phyloP scores from a whole-genome alignment of 2,888 invertebrate genomes.

The Horisme vitalbata region DNA sequence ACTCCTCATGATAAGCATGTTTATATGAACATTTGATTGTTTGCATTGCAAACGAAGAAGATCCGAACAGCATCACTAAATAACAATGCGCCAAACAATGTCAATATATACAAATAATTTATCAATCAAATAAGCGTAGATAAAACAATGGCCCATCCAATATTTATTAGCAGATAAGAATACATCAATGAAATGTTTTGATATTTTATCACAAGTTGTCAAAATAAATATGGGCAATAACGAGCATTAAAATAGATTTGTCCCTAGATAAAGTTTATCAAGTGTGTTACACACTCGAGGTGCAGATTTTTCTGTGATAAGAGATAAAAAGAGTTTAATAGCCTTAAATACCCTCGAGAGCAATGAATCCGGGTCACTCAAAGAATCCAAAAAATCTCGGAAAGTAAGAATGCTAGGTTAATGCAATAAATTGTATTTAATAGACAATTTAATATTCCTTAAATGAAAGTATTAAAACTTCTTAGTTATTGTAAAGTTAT shows the following conservation, averaged over 20 bases:
- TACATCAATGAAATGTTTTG: slow-evolving; percentile 56
- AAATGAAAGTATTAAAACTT: too few relatives aligned
- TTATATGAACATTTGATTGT: slow-evolving; percentile 60
- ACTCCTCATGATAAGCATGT: slow-evolving; percentile 41
- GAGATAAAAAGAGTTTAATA: slow-evolving; percentile 72
- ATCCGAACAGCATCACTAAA: slow-evolving; percentile 51
- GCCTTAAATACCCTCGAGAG: slow-evolving; percentile 52
- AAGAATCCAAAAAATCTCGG: too few relatives aligned
- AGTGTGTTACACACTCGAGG: slow-evolving; percentile 48
- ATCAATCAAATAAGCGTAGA: slow-evolving; percentile 49
- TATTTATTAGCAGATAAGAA: slow-evolving; percentile 51
- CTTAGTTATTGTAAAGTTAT: too few relatives aligned
- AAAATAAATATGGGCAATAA: slow-evolving; percentile 47
- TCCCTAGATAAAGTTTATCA: slow-evolving; percentile 72
- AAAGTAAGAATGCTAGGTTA: too few relatives aligned
- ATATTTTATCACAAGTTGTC: slow-evolving; percentile 47
- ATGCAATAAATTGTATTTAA: too few relatives aligned
- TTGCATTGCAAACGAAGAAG: slow-evolving; percentile 55
- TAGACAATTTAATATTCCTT: too few relatives aligned
- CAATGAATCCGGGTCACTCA: slow-evolving; percentile 26
- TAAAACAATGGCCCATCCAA: slow-evolving; percentile 26
- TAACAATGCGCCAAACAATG: slow-evolving; percentile 61
- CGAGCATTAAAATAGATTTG: slow-evolving; percentile 57
- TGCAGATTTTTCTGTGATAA: slow-evolving; percentile 66
- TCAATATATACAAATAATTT: slow-evolving; percentile 58